A percentile compares a stretch with the other conserved stretches of the same genome.
phyloP scores from a whole-genome alignment of 2,797 vertebrate species.

The Sciurus vulgaris region DNA sequence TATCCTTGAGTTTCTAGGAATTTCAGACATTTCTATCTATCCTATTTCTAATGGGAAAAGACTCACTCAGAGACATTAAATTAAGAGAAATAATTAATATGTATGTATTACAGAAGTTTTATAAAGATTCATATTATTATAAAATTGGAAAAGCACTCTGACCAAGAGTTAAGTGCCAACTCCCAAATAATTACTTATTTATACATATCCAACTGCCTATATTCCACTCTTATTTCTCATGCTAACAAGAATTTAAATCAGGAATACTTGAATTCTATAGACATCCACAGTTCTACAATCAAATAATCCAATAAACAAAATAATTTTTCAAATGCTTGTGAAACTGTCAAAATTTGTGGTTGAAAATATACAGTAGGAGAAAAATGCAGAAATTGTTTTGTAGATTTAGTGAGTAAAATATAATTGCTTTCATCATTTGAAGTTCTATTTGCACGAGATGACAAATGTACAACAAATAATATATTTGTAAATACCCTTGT shows the following conservation, averaged over 20 bases:
- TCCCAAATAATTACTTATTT: constrained; percentile 27
- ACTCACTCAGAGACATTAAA: not conserved
- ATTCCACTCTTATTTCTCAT: not conserved
- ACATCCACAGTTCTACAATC: not conserved
- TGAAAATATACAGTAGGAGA: constrained; percentile 66
- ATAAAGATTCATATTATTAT: not conserved
- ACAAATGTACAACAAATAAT: constrained; percentile 70
- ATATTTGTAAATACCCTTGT: constrained; percentile 56
- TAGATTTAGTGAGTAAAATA: not conserved
- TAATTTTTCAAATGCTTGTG: constrained; percentile 80
- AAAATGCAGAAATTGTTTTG: constrained; percentile 80
- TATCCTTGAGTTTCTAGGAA: not conserved
- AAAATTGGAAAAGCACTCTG: not conserved
- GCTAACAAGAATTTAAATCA: constrained; percentile 36
- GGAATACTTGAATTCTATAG: not conserved
- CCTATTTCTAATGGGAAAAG: not conserved
- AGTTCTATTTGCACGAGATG: constrained; percentile 61
- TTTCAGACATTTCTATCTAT: not conserved
- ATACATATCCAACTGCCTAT: not conserved
- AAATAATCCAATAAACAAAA: constrained; percentile 87
- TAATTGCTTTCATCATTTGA: constrained; percentile 86
- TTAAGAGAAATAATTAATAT: constrained; percentile 18
- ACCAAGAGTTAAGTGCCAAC: not conserved
- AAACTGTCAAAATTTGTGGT: constrained; percentile 68
- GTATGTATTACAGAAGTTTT: not conserved